Conservation (phyloP, 2,888 invertebrate species). For the Pollenia griseotomentosa region DNA sequence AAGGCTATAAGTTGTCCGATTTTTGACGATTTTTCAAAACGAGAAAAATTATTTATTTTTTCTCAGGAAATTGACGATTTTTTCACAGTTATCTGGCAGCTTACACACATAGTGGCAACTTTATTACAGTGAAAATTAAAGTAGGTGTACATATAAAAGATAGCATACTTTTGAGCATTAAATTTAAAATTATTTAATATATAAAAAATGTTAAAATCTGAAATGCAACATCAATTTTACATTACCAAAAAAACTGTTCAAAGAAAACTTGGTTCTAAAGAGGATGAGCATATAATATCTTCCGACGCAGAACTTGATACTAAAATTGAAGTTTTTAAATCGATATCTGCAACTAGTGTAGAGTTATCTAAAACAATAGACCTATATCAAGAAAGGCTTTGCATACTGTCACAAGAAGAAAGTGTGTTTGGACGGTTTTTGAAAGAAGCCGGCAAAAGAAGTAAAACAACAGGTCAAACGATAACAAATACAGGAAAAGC, state of each 20-base stretch:
- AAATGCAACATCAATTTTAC: conserved; percentile 98
- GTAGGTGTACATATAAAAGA: not conserved
- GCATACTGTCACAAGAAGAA: conserved; percentile 97
- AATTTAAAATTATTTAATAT: not conserved
- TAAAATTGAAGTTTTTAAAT: conserved; percentile 92
- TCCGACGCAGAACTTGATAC: conserved; percentile 98
- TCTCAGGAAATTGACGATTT: no score
- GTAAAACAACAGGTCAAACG: conserved; percentile 93
- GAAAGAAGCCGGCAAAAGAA: conserved; percentile 95
- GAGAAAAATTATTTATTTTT: no score
- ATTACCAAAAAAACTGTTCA: conserved; percentile 98
- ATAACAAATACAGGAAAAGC: conserved; percentile 94
- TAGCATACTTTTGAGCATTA: conserved; percentile 15
- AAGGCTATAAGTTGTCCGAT: no score
- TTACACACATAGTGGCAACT: not conserved
- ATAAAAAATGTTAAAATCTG: conserved; percentile 83
- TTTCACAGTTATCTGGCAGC: no score
- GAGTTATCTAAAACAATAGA: conserved; percentile 95
- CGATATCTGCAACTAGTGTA: conserved; percentile 95
- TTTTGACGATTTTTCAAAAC: no score
- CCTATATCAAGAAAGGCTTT: conserved; percentile 96
- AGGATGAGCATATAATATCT: conserved; percentile 98
- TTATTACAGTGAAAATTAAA: not conserved
- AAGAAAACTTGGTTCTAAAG: conserved; percentile 96
- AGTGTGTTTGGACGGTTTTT: conserved; percentile 97